These are phyloP conservation scores for Agapetus fuscipes DNA, from an alignment of 2,888 invertebrate species.

Conservation along the genomic window DNA sequence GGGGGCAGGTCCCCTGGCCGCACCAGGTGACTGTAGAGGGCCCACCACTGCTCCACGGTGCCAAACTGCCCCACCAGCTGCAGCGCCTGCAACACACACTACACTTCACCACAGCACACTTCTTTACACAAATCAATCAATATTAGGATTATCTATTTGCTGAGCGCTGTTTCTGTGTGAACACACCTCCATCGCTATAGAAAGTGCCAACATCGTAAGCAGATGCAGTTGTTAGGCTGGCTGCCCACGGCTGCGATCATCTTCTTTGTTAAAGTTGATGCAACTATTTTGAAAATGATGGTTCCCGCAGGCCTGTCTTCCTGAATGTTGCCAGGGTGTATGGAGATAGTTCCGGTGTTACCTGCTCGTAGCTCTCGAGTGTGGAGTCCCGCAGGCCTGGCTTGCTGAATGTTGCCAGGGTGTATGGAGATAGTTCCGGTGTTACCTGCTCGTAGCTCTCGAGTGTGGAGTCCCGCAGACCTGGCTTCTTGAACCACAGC, in stretches of 20 bases:
- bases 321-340: background rate
- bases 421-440: background rate
- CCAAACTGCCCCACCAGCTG: constrained; percentile 81
- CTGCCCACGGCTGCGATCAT: too few relatives aligned
- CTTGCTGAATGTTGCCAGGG: constrained; percentile 45
- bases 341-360: constrained; percentile 20
- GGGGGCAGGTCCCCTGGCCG: constrained; percentile 84
- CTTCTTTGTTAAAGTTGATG: too few relatives aligned
- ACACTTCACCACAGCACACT: too few relatives aligned
- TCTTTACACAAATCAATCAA: too few relatives aligned
- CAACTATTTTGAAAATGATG: too few relatives aligned
- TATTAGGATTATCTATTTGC: too few relatives aligned
- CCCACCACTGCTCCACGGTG: constrained; percentile 98
- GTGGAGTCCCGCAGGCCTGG: constrained; percentile 39
- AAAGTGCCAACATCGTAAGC: too few relatives aligned
- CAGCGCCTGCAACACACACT: constrained; percentile 75
- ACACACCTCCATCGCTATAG: too few relatives aligned
- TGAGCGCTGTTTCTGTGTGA: too few relatives aligned
- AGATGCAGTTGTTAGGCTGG: too few relatives aligned
- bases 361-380: constrained; percentile 41
- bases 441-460: constrained; percentile 43
- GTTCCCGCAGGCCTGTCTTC: too few relatives aligned
- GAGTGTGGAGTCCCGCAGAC: constrained; percentile 34
- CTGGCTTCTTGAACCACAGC: constrained; percentile 71
- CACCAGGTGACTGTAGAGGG: constrained; percentile 83